A percentile compares a stretch with the other conserved stretches of the same genome.
Conservation (phyloP, 2,797 vertebrate genomes). For the Synaphobranchus kaupii region DNA sequence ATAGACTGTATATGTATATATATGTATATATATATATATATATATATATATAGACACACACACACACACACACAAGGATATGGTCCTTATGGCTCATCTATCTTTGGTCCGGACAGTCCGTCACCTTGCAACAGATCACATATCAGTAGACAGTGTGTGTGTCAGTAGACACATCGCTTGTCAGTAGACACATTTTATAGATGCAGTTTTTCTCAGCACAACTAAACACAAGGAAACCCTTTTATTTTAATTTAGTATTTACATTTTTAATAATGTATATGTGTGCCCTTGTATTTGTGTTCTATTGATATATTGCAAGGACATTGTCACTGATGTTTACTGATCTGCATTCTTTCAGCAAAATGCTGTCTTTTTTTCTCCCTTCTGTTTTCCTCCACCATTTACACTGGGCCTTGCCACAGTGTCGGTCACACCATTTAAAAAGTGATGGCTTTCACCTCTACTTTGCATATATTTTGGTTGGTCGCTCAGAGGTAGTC, state of each 20-base stretch:
- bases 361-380: constrained; percentile 50
- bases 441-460: constrained; percentile 67
- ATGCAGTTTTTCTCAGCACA: too few species aligned
- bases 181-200: too few species aligned
- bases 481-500: constrained; percentile 45
- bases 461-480: constrained; percentile 64
- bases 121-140: constrained; percentile 38
- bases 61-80: constrained; percentile 27
- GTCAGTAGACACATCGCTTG: too few species aligned
- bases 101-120: constrained; percentile 47
- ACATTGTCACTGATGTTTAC: constrained; percentile 61
- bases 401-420: constrained; percentile 55
- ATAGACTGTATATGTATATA: too few species aligned
- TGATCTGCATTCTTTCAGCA: constrained; percentile 30
- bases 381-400: constrained; percentile 54
- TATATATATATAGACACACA: too few species aligned
- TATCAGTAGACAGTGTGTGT: constrained; percentile 21
- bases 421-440: constrained; percentile 77
- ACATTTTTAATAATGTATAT: neutral
- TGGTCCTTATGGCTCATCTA: constrained; percentile 44
- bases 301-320: neutral
- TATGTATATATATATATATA: too few species aligned
- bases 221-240: too few species aligned
- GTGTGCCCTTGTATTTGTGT: constrained; percentile 18
- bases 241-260: too few species aligned